Conservation (phyloP, 2,888 invertebrate species). For the Pediacus dermestoides region DNA sequence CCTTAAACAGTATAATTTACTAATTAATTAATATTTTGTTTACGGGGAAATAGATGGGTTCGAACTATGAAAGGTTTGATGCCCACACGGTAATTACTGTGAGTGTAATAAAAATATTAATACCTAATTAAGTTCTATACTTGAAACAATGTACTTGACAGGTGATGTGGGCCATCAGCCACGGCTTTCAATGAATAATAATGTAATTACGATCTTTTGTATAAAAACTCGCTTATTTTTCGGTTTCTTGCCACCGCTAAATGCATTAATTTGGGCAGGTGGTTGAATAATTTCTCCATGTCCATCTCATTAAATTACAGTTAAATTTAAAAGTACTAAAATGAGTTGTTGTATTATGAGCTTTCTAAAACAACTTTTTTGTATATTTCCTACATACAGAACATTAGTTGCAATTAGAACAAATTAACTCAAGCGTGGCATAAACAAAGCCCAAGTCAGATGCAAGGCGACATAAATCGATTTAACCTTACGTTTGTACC, state of each 20-base stretch:
- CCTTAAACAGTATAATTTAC: conserved; percentile 18
- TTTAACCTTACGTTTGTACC: conserved; percentile 13
- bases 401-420: conserved; percentile 1
- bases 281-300: conserved; percentile 9
- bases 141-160: conserved; percentile 13
- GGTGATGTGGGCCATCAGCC: conserved; percentile 12
- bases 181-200: conserved; percentile 15
- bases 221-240: conserved; percentile 16
- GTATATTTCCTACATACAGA: too few species aligned
- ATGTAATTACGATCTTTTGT: conserved; percentile 14
- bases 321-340: conserved; percentile 1
- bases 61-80: too few species aligned
- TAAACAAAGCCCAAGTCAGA: conserved; percentile 9
- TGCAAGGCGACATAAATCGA: conserved; percentile 15
- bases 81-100: too few species aligned
- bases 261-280: conserved; percentile 18
- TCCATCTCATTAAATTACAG: conserved; percentile 3
- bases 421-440: conserved; percentile 11
- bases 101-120: too few species aligned
- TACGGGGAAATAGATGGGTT: too few species aligned
- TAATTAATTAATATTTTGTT: conserved; percentile 5
- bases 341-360: too few species aligned
- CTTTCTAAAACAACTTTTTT: too few species aligned
- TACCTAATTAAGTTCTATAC: conserved; percentile 1
- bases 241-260: conserved; percentile 14